Percentiles rank a stretch among this genome's conserved stretches.
These are phyloP conservation scores for Dendrolimus kikuchii DNA, from an alignment of 1,140 invertebrate species.

Conservation along the genomic window DNA sequence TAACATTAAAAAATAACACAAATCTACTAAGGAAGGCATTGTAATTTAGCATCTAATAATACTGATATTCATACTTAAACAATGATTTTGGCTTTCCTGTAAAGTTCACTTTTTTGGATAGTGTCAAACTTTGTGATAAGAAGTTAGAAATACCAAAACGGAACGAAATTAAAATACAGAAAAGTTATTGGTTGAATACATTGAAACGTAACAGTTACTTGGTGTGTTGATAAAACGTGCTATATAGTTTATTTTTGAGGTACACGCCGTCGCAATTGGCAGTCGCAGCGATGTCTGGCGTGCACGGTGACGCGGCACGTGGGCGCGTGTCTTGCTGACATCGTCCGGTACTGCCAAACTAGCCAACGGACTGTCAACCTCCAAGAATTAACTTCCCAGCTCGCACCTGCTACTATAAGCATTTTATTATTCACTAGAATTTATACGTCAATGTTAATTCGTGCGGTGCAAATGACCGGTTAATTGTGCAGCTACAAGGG, in stretches of 20 bases:
- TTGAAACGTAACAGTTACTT: too few relatives aligned
- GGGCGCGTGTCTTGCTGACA: slow-evolving; percentile 36
- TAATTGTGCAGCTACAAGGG: not conserved
- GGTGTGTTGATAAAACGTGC: too few relatives aligned
- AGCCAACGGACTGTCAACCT: slow-evolving; percentile 22
- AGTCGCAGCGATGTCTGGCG: slow-evolving; percentile 18
- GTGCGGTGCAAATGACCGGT: not conserved
- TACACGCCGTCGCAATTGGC: slow-evolving; percentile 10
- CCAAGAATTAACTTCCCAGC: slow-evolving; percentile 23
- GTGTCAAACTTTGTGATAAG: too few relatives aligned
- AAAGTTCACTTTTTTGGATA: too few relatives aligned
- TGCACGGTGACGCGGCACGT: slow-evolving; percentile 35
- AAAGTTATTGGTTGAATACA: too few relatives aligned
- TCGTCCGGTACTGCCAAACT: slow-evolving; percentile 29
- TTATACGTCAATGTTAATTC: not conserved
- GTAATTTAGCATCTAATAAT: too few relatives aligned
- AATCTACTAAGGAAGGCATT: too few relatives aligned
- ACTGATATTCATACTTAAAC: too few relatives aligned
- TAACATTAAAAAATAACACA: too few relatives aligned
- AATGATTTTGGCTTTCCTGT: too few relatives aligned
- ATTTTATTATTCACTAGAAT: slow-evolving; percentile 21
- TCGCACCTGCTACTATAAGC: slow-evolving; percentile 42
- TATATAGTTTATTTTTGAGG: not conserved
- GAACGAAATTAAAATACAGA: too few relatives aligned
- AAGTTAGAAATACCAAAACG: too few relatives aligned